Evolutionary conservation across 2,113 vertebrate species (phyloP).

Genomic region (Tachycineta bicolor): DNA sequence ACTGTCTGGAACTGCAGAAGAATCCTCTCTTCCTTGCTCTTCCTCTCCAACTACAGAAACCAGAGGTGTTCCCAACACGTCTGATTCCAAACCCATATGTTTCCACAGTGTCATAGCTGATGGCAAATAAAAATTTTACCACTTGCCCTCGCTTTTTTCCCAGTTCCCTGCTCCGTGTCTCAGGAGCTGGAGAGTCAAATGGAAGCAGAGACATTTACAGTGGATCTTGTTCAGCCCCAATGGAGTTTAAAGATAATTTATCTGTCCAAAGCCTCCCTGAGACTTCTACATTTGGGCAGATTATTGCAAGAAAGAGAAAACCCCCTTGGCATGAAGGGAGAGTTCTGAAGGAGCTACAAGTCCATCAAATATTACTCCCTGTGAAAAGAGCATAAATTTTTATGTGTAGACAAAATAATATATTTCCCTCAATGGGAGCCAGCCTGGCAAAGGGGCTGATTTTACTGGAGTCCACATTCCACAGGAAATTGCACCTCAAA

Average conservation of each 20-base stretch:
- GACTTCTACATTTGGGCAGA: background rate
- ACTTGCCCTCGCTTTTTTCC: background rate
- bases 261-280: background rate
- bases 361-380: background rate
- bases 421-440: background rate
- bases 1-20: background rate
- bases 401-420: accelerated
- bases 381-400: background rate
- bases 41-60: too few relatives aligned
- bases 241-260: background rate
- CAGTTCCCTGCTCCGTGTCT: accelerated
- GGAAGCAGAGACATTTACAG: background rate
- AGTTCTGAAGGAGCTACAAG: background rate
- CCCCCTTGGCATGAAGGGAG: background rate
- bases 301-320: background rate
- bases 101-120: background rate
- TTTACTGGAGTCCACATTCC: background rate
- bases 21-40: background rate
- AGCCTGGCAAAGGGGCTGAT: background rate
- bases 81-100: background rate
- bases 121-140: background rate
- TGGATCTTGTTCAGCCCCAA: background rate
- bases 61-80: background rate
- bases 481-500: background rate
- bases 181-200: background rate